phyloP scores from a whole-genome alignment of 2,888 invertebrate genomes.

The Nyleta sp. region DNA sequence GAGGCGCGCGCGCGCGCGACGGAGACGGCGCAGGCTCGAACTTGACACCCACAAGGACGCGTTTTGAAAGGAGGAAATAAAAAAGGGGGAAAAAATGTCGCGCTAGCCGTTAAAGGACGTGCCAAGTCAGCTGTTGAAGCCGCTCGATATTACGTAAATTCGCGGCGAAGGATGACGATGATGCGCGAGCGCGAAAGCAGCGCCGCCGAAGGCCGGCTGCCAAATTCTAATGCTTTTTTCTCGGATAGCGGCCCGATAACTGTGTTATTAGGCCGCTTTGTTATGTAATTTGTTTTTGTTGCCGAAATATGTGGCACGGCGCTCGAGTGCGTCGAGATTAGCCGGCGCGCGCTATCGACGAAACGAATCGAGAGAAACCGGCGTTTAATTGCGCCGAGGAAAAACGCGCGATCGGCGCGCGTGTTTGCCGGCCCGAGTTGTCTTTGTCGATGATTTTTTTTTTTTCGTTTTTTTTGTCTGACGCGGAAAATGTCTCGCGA shows the following conservation, averaged over 20 bases:
- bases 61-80: constrained; percentile 82
- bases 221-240: constrained; percentile 50
- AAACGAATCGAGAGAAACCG: background rate
- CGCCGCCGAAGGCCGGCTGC: constrained; percentile 20
- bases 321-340: constrained; percentile 31
- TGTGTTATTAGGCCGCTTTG: constrained; percentile 40
- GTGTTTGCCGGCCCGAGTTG: too few species aligned
- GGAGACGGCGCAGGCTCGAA: constrained; percentile 73
- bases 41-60: constrained; percentile 82
- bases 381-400: constrained; percentile 1
- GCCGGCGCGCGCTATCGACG: background rate
- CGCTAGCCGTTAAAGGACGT: constrained; percentile 78
- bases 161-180: constrained; percentile 57
- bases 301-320: constrained; percentile 27
- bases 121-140: constrained; percentile 72
- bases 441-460: too few species aligned
- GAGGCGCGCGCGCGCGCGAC: background rate
- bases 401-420: background rate
- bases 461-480: too few species aligned
- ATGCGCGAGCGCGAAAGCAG: background rate
- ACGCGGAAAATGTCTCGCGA: too few species aligned
- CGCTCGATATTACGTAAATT: constrained; percentile 65
- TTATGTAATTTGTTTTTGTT: constrained; percentile 53
- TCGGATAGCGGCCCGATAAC: constrained; percentile 39
- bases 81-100: constrained; percentile 74